Conservation (phyloP, 2,888 invertebrate species). For the Cyrtodaria siliqua region DNA sequence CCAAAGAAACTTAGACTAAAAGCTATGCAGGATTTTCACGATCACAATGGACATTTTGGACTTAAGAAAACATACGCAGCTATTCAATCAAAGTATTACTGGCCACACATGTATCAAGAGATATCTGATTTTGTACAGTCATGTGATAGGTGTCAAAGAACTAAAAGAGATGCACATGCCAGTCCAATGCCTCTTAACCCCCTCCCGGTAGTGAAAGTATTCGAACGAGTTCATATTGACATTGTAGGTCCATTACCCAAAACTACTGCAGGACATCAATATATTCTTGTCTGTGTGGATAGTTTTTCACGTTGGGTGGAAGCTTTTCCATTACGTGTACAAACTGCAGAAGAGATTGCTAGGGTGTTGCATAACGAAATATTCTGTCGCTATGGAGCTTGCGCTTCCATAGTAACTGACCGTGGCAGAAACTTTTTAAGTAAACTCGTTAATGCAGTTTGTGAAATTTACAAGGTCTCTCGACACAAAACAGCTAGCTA, state of each 20-base stretch:
- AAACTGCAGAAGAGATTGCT: constrained; percentile 40
- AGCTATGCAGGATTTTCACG: constrained; percentile 9
- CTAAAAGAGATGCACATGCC: constrained; percentile 36
- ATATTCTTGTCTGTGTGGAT: constrained; percentile 47
- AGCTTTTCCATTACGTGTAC: constrained; percentile 46
- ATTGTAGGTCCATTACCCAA: constrained; percentile 28
- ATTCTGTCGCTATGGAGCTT: constrained; percentile 36
- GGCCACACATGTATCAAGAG: constrained; percentile 53
- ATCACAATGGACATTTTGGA: constrained; percentile 34
- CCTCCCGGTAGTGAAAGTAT: constrained; percentile 31
- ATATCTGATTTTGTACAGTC: constrained; percentile 34
- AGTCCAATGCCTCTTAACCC: constrained; percentile 18
- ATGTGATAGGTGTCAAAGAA: constrained; percentile 58
- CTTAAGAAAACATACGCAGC: constrained; percentile 8
- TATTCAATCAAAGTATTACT: constrained; percentile 43
- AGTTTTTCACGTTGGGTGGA: constrained; percentile 46
- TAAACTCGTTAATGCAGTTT: constrained; percentile 30
- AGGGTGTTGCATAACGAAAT: constrained; percentile 32
- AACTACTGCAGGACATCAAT: constrained; percentile 39
- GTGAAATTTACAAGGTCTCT: constrained; percentile 48
- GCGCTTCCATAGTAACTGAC: constrained; percentile 38
- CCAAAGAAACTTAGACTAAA: not conserved
- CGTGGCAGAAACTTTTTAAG: constrained; percentile 46
- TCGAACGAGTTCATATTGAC: constrained; percentile 33
- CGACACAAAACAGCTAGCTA: constrained; percentile 50